Evolutionary conservation across 2,113 vertebrate species (phyloP).

Genomic region (Thomomys bottae): DNA sequence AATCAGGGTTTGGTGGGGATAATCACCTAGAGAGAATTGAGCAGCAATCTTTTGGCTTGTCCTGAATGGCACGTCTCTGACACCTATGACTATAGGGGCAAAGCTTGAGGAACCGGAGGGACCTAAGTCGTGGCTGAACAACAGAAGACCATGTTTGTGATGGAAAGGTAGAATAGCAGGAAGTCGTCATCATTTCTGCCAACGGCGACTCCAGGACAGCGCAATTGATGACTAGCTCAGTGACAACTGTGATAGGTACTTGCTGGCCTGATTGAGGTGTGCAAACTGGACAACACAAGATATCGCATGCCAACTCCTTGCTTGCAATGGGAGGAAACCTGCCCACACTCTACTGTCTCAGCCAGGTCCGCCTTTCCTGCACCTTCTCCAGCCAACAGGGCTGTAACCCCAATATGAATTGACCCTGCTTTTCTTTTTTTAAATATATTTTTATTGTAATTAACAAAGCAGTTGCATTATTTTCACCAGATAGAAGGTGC

Average conservation of each 20-base stretch:
- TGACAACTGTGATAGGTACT: slow-evolving; percentile 89
- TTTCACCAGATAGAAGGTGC: no score
- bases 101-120: slow-evolving; percentile 97
- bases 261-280: slow-evolving; percentile 93
- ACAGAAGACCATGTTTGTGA: slow-evolving; percentile 92
- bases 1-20: slow-evolving; percentile 92
- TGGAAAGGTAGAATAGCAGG: slow-evolving; percentile 92
- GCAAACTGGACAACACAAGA: slow-evolving; percentile 96
- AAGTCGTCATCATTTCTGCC: slow-evolving; percentile 92
- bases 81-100: slow-evolving; percentile 95
- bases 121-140: slow-evolving; percentile 97
- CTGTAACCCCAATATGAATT: not conserved
- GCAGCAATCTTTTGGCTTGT: slow-evolving; percentile 93
- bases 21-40: slow-evolving; percentile 96
- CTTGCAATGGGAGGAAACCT: slow-evolving; percentile 91
- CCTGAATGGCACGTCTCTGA: slow-evolving; percentile 95
- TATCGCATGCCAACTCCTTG: slow-evolving; percentile 92
- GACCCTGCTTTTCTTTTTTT: not conserved
- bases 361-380: slow-evolving; percentile 77
- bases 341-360: slow-evolving; percentile 94
- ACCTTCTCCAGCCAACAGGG: not conserved
- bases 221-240: slow-evolving; percentile 92
- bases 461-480: no score
- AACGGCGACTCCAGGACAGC: slow-evolving; percentile 94
- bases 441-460: no score